Percentiles rank a stretch among this genome's conserved stretches.
Evolutionary conservation across 2,797 vertebrate species (phyloP).

Genomic region (Harpagifer antarcticus): DNA sequence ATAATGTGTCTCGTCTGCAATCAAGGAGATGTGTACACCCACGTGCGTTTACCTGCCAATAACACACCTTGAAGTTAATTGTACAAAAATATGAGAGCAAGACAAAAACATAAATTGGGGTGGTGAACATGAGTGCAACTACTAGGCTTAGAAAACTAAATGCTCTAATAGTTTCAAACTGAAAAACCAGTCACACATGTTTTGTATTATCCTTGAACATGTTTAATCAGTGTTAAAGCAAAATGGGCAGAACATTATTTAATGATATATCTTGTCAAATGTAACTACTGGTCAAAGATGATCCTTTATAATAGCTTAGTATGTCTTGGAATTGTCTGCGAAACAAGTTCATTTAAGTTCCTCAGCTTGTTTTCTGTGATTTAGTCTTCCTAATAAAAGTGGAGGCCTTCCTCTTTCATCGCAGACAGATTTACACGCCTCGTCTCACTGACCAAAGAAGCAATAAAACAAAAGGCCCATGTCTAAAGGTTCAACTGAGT

Average conservation of each 20-base stretch:
- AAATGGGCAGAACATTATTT: not conserved
- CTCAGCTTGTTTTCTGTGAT: constrained; percentile 4
- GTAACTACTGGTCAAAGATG: not conserved
- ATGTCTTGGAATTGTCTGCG: not conserved
- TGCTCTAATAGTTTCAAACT: not conserved
- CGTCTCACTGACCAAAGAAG: not conserved
- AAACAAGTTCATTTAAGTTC: not conserved
- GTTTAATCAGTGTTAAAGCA: not conserved
- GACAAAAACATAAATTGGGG: not conserved
- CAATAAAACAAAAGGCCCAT: constrained; percentile 8
- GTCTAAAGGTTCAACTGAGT: not conserved
- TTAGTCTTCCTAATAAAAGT: constrained; percentile 4
- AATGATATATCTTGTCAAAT: too few relatives aligned
- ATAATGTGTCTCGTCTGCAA: too few relatives aligned
- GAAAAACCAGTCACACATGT: not conserved
- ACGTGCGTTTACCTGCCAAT: not conserved
- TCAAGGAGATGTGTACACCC: not conserved
- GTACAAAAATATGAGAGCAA: too few relatives aligned
- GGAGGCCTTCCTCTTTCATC: constrained; percentile 3
- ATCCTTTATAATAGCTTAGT: not conserved
- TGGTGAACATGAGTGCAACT: not conserved
- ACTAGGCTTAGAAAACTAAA: not conserved
- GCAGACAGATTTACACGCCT: constrained; percentile 22
- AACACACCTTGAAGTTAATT: constrained; percentile 1
- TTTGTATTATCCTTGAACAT: not conserved